Base-by-base conservation (phyloP, 1,140 invertebrate species). In the Trichoplusia ni region DNA sequence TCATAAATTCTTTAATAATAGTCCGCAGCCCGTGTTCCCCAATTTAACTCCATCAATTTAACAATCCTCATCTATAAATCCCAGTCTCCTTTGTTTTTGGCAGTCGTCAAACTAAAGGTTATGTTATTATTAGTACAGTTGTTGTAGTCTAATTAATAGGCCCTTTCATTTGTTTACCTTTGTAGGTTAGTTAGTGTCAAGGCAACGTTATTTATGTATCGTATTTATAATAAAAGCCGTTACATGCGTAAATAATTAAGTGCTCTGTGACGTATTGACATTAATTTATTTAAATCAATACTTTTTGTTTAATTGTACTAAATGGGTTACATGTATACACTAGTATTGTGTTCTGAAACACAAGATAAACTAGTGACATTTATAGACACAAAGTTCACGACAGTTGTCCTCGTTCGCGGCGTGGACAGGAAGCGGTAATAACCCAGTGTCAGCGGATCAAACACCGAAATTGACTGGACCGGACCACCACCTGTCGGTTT, bases 391-490 rank as follows among this genome's bases (percentile, higher is more conserved):
- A 60, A 63, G 60, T 40, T 56, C 46, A 31, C 29, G 13, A 33
- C 59, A 65, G 63, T 69, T 63, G 66, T 23, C 6, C 37, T 42
- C 27, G 35, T 42, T 62, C 29, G 18, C 14, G 19, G 21, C 59
- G 59, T 56, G 51, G 60, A 35, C 69, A 71, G 72, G 72, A 74
- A 63, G 65, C 49, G 40, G 35, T 40, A 71, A 71, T 69, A 63
- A 61, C 49, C 44, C 29, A 35, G 65, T 70, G 68, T 71, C 68
- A 71, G 21, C 61, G 47, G 69, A 69, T 71, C 70, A 72, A 72
- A 60, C 56, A 61, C 60, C 62, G 42, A 67, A 71, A 63, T 33
- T 18, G 62, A 71, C 64, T 40, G 53, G 65, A 33, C 58, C 38
- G 25, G 14, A 33, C 71, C 64, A 71, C 65, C 68, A 67, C 63